Base-by-base conservation (phyloP, 2,888 invertebrate genomes). In the Nasonia oneida region DNA sequence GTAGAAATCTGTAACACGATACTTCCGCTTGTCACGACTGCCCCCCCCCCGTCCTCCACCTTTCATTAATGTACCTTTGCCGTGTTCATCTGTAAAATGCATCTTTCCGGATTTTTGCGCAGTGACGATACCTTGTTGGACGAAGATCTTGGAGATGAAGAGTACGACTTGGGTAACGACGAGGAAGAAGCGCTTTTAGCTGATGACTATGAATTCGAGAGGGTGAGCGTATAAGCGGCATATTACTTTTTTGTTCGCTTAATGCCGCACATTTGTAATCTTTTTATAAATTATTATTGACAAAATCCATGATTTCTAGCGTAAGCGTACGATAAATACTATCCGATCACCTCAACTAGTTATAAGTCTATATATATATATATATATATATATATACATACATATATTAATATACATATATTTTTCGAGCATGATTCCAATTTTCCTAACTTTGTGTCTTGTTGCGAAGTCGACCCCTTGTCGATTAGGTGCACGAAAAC, bases 171-270 rank as follows among this genome's bases (percentile, higher is more conserved):
- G 78, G 93, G 93, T 84, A 94, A 94, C 88, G 94, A 94, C 76
- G 94, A 94, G 89, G 94, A 94, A 90, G 94, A 94, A 89, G 94
- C 94, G 23, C 91, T 94, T 64, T 90, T 94, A 89, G 94, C 94
- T 50, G 94, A 94, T 89, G 93, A 93, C 90, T 91, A 92, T 90
- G 93, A 93, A 89, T 87, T 92, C 85, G 92, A 93, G 88, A 92
- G 92, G 93, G 93, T 93, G 91, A 93, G 93, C 91, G 89, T 90
- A 89, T 87, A 88, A 88, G 88, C 87, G 88, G 85, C 87, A 80
- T 80, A 86, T 83, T 87, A 81, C 47, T 87, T 87, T 86, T 86
- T 88, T 86, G 81, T 81, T 82, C 86, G 86, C 87, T 70, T 86
- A 86, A 87, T 80, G 87, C 84, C 85, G 87, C 80, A 84, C 50